A percentile compares a stretch with the other conserved stretches of the same genome.
Conservation (phyloP, 2,797 vertebrate species). For the Sphenopsis melanotis region DNA sequence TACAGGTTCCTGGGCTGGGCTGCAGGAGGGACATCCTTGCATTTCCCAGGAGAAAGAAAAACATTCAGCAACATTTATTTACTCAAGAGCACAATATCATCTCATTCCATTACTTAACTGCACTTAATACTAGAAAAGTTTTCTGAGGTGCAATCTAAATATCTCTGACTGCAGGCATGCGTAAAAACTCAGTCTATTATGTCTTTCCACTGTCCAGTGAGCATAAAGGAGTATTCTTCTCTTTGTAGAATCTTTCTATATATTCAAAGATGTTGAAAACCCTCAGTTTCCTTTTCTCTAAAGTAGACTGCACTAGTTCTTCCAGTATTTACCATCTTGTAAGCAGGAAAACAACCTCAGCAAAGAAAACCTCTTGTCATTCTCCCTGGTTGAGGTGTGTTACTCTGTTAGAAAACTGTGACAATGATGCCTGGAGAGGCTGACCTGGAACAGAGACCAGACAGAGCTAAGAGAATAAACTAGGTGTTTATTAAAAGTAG, state of each 20-base stretch:
- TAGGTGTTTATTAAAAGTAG: background rate
- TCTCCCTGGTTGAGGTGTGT: background rate
- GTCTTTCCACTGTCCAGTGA: background rate
- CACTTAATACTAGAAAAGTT: background rate
- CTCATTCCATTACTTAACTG: background rate
- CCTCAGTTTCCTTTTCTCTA: background rate
- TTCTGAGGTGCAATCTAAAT: background rate
- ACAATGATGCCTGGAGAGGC: background rate
- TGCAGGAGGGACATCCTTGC: background rate
- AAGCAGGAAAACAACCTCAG: background rate
- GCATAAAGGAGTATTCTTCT: background rate
- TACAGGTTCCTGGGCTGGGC: background rate
- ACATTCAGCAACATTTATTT: background rate
- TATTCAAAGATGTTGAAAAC: background rate
- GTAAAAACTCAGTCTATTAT: background rate
- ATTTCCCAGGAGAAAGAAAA: background rate
- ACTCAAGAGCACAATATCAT: background rate
- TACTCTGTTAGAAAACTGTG: background rate
- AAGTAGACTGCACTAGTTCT: background rate
- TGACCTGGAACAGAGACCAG: background rate
- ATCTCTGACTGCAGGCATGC: background rate
- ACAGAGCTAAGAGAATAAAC: background rate
- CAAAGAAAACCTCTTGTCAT: background rate
- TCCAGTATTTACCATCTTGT: background rate
- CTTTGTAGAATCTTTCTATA: background rate